phyloP scores from a whole-genome alignment of 2,888 invertebrate species.

The Cheilosia pagana region DNA sequence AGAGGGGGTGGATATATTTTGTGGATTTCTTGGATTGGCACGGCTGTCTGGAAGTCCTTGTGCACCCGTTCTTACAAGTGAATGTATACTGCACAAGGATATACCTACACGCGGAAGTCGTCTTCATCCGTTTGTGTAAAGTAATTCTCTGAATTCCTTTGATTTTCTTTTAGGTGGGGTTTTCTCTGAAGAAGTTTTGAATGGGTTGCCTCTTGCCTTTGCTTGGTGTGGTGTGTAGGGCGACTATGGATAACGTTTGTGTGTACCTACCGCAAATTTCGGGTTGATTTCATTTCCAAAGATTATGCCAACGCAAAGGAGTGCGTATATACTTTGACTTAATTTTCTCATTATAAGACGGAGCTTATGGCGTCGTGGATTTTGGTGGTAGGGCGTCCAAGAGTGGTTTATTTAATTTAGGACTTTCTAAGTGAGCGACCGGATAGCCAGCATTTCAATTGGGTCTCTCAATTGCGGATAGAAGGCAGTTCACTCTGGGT shows the following conservation, averaged over 20 bases:
- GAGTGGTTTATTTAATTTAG: slow-evolving; percentile 51
- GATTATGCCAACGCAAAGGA: slow-evolving; percentile 26
- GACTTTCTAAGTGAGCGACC: slow-evolving; percentile 30
- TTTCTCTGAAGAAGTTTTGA: slow-evolving; percentile 65
- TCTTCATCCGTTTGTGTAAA: slow-evolving; percentile 61
- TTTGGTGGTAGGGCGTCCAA: not conserved
- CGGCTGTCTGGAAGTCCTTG: slow-evolving; percentile 32
- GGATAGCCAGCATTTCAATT: slow-evolving; percentile 18
- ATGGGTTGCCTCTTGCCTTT: slow-evolving; percentile 28
- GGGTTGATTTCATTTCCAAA: slow-evolving; percentile 73
- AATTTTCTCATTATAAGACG: slow-evolving; percentile 59
- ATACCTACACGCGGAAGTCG: slow-evolving; percentile 39
- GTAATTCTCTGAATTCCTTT: slow-evolving; percentile 74
- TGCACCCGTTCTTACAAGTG: slow-evolving; percentile 48
- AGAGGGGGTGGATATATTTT: slow-evolving; percentile 4
- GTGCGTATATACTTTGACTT: slow-evolving; percentile 33
- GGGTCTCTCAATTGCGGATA: slow-evolving; percentile 10
- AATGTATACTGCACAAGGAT: slow-evolving; percentile 26
- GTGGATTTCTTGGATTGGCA: slow-evolving; percentile 58
- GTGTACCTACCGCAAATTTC: slow-evolving; percentile 72
- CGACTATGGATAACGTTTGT: slow-evolving; percentile 40
- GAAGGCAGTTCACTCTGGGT: slow-evolving; percentile 16
- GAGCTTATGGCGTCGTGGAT: not conserved
- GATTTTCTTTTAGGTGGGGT: slow-evolving; percentile 71
- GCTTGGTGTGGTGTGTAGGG: slow-evolving; percentile 11